Evolutionary conservation across 2,797 vertebrate genomes (phyloP).

Genomic region (Semotilus atromaculatus): DNA sequence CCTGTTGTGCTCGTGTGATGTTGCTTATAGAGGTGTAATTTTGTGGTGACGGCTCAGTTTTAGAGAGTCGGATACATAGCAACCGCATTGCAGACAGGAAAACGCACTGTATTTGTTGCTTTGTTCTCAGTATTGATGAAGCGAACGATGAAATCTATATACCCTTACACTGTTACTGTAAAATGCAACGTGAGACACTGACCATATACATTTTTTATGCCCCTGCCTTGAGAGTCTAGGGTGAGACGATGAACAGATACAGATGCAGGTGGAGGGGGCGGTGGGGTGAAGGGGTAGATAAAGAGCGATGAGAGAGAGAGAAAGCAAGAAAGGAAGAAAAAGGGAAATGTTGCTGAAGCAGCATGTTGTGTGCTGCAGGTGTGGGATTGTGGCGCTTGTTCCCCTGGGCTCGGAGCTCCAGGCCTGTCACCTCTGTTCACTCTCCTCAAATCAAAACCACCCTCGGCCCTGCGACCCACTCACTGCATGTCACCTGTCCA

Average conservation of each 20-base stretch:
- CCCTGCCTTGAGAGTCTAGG: conserved; percentile 59
- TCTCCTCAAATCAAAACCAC: conserved; percentile 61
- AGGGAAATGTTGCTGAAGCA: conserved; percentile 69
- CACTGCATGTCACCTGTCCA: conserved; percentile 77
- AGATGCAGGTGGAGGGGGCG: conserved; percentile 32
- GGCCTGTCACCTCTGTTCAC: conserved; percentile 79
- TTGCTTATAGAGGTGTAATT: background rate
- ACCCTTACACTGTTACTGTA: conserved; percentile 67
- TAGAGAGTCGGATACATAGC: conserved; percentile 29
- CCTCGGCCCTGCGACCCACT: conserved; percentile 56
- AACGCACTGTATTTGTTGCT: conserved; percentile 51
- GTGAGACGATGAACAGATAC: conserved; percentile 65
- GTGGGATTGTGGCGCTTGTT: conserved; percentile 66
- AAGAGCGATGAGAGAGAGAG: conserved; percentile 43
- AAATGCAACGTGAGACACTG: conserved; percentile 68
- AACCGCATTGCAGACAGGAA: conserved; percentile 58
- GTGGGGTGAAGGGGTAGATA: background rate
- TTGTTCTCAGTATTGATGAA: conserved; percentile 59
- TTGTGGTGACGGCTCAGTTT: conserved; percentile 34
- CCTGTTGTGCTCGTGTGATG: background rate
- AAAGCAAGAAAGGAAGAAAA: conserved; percentile 23
- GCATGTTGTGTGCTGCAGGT: conserved; percentile 71
- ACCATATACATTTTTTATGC: conserved; percentile 72
- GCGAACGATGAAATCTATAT: conserved; percentile 63
- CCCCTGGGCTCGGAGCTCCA: conserved; percentile 72